These are phyloP conservation scores for Myiotriccus ornatus DNA, from an alignment of 2,797 vertebrate species.

Conservation along the genomic window DNA sequence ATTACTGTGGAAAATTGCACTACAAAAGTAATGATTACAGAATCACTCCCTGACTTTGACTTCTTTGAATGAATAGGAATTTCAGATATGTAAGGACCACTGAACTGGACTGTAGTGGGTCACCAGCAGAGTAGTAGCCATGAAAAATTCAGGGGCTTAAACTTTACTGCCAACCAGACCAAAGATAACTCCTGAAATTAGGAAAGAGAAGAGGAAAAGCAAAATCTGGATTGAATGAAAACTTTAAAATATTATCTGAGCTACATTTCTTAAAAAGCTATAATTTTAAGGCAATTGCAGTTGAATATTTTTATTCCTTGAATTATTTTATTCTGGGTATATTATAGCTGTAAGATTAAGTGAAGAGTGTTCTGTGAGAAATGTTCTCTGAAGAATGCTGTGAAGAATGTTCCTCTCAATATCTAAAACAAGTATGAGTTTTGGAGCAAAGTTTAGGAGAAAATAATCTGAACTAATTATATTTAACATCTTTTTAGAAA, in stretches of 20 bases:
- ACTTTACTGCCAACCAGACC: neutral
- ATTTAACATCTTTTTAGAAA: neutral
- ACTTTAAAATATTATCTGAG: neutral
- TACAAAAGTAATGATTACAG: neutral
- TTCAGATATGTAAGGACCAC: neutral
- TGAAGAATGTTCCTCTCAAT: neutral
- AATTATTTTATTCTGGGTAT: neutral
- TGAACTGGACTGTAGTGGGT: neutral
- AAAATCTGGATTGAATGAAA: neutral
- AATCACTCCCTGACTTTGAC: neutral
- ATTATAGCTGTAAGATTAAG: neutral
- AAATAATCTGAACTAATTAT: neutral
- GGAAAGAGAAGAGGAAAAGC: neutral
- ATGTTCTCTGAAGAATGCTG: neutral
- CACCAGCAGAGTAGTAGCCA: neutral
- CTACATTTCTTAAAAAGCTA: neutral
- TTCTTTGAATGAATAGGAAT: neutral
- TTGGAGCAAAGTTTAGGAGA: neutral
- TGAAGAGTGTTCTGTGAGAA: no score
- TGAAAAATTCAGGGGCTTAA: neutral
- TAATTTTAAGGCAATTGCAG: neutral
- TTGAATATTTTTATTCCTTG: neutral
- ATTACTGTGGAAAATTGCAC: neutral
- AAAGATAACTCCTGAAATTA: neutral
- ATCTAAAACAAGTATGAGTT: neutral